Conservation (phyloP, 2,888 invertebrate species). For the Sphinx pinastri region DNA sequence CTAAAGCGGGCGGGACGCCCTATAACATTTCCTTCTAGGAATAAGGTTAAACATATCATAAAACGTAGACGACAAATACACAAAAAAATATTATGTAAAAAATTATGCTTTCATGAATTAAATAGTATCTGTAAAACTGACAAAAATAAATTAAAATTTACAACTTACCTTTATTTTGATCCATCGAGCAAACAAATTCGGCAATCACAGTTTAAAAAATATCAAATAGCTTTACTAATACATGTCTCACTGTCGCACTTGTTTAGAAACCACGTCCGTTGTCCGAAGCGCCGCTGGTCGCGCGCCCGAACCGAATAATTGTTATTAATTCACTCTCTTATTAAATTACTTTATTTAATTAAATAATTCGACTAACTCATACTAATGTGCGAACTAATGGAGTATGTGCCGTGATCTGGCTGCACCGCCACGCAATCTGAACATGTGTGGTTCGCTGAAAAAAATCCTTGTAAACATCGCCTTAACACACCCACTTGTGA, state of each 20-base stretch:
- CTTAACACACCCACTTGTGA: slow-evolving; percentile 57
- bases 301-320: slow-evolving; percentile 63
- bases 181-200: slow-evolving; percentile 52
- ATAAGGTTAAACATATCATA: not conserved
- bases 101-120: not conserved
- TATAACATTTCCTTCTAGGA: too few species aligned
- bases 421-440: slow-evolving; percentile 58
- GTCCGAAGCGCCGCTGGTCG: slow-evolving; percentile 54
- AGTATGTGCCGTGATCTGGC: slow-evolving; percentile 77
- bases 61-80: too few species aligned
- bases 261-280: slow-evolving; percentile 55
- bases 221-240: slow-evolving; percentile 33
- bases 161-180: slow-evolving; percentile 71
- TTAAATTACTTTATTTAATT: slow-evolving; percentile 83
- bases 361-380: slow-evolving; percentile 81
- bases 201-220: slow-evolving; percentile 34
- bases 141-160: slow-evolving; percentile 11
- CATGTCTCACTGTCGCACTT: slow-evolving; percentile 61
- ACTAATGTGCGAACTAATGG: slow-evolving; percentile 83
- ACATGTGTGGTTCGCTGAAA: slow-evolving; percentile 69
- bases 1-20: too few species aligned
- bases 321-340: slow-evolving; percentile 80
- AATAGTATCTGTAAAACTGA: not conserved
- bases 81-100: too few species aligned
- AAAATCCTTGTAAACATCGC: slow-evolving; percentile 56